phyloP scores from a whole-genome alignment of 1,140 invertebrate genomes.

The Micrasema minimum region DNA sequence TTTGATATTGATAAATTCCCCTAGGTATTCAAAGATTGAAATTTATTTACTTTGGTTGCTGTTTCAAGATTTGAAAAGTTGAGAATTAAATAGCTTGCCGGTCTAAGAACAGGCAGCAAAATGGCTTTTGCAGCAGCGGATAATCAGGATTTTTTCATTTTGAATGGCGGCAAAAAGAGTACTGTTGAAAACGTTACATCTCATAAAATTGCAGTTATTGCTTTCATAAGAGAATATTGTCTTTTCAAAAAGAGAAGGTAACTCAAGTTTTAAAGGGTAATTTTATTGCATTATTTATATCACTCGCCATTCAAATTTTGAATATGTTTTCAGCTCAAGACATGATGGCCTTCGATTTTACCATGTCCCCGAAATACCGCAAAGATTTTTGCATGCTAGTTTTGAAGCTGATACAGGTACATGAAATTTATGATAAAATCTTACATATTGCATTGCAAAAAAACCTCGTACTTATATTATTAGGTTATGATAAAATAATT shows the following conservation, averaged over 20 bases:
- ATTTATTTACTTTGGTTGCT: too few relatives aligned
- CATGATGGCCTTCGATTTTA: slow-evolving; percentile 53
- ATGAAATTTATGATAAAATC: slow-evolving; percentile 14
- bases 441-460: background rate
- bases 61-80: too few relatives aligned
- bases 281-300: too few relatives aligned
- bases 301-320: too few relatives aligned
- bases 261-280: too few relatives aligned
- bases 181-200: slow-evolving; percentile 66
- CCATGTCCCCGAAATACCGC: slow-evolving; percentile 63
- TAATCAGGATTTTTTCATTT: slow-evolving; percentile 40
- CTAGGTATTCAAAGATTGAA: too few relatives aligned
- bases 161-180: slow-evolving; percentile 37
- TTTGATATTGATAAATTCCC: too few relatives aligned
- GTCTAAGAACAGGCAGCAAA: background rate
- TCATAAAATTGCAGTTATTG: slow-evolving; percentile 66
- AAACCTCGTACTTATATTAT: background rate
- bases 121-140: slow-evolving; percentile 38
- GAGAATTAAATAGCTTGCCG: too few relatives aligned
- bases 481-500: too few relatives aligned
- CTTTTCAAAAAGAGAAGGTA: slow-evolving; percentile 45
- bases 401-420: slow-evolving; percentile 64
- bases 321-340: slow-evolving; percentile 61
- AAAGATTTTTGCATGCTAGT: slow-evolving; percentile 66
- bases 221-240: slow-evolving; percentile 65